phyloP scores from a whole-genome alignment of 2,797 vertebrate genomes.

The Somateria mollissima region DNA sequence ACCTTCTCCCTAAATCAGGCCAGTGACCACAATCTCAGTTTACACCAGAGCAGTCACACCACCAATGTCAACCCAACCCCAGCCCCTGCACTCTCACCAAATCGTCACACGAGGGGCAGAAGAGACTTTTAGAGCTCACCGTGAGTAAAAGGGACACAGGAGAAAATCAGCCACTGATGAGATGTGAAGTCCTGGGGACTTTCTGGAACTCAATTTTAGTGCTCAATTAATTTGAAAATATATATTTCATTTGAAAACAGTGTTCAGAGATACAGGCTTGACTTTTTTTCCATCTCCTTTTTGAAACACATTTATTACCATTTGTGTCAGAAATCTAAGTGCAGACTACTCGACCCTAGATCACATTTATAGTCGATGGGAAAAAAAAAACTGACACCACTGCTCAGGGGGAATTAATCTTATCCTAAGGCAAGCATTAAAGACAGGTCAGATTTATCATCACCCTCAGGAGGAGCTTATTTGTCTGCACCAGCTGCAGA shows the following conservation, averaged over 20 bases:
- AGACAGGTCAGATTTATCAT: neutral
- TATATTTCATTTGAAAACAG: neutral
- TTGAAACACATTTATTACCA: neutral
- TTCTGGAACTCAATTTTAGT: neutral
- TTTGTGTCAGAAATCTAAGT: neutral
- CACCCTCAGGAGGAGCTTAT: neutral
- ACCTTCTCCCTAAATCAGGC: neutral
- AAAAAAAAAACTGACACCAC: neutral
- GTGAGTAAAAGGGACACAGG: neutral
- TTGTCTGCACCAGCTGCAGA: neutral
- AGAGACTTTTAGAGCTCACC: neutral
- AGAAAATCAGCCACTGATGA: neutral
- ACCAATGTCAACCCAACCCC: neutral
- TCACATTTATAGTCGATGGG: neutral
- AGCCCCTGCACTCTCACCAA: neutral
- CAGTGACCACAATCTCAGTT: neutral
- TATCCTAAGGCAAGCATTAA: neutral
- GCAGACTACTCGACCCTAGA: neutral
- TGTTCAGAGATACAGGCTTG: neutral
- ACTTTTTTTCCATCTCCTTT: neutral
- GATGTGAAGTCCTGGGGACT: neutral
- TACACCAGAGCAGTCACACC: neutral
- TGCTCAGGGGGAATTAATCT: neutral
- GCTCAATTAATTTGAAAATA: neutral
- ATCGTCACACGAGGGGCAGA: neutral